A percentile compares a stretch with the other conserved stretches of the same genome.
Conservation (phyloP, 2,113 vertebrate species). For the Gnathonemus echidnorhynchus region DNA sequence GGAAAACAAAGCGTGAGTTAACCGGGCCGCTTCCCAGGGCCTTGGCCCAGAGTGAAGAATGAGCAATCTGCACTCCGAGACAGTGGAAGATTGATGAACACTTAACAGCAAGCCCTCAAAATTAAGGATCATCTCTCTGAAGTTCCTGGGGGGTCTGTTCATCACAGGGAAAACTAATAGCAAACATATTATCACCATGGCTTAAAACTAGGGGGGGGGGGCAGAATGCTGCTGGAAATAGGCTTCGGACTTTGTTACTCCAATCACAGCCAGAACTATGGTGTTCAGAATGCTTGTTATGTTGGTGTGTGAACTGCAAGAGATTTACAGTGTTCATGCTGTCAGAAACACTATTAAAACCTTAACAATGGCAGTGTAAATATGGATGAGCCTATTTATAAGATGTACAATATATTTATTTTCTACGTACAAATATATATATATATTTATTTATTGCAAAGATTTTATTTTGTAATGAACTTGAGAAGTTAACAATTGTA, state of each 20-base stretch:
- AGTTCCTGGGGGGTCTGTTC: conserved; percentile 22
- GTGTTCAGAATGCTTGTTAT: conserved; percentile 38
- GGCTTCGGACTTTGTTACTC: conserved; percentile 45
- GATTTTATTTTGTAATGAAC: conserved; percentile 75
- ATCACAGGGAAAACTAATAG: conserved; percentile 32
- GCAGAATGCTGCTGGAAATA: conserved; percentile 39
- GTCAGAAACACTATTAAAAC: conserved; percentile 72
- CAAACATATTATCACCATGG: conserved; percentile 19
- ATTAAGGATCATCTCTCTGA: conserved; percentile 21
- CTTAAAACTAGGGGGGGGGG: neutral
- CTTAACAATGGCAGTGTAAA: conserved; percentile 85
- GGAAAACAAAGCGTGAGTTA: conserved; percentile 20
- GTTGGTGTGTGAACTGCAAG: conserved; percentile 49
- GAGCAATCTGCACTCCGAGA: conserved; percentile 33
- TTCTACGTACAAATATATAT: conserved; percentile 95
- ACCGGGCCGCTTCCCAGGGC: conserved; percentile 20
- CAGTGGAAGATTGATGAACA: conserved; percentile 44
- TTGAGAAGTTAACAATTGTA: conserved; percentile 64
- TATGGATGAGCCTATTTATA: conserved; percentile 96
- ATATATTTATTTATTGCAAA: conserved; percentile 99
- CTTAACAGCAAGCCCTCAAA: conserved; percentile 40
- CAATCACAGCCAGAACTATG: conserved; percentile 23
- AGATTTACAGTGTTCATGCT: conserved; percentile 64
- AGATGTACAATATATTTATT: conserved; percentile 99
- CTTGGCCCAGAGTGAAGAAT: conserved; percentile 27